Evolutionary conservation across 1,140 invertebrate genomes (phyloP).

Genomic region (Procambarus virginalis): DNA sequence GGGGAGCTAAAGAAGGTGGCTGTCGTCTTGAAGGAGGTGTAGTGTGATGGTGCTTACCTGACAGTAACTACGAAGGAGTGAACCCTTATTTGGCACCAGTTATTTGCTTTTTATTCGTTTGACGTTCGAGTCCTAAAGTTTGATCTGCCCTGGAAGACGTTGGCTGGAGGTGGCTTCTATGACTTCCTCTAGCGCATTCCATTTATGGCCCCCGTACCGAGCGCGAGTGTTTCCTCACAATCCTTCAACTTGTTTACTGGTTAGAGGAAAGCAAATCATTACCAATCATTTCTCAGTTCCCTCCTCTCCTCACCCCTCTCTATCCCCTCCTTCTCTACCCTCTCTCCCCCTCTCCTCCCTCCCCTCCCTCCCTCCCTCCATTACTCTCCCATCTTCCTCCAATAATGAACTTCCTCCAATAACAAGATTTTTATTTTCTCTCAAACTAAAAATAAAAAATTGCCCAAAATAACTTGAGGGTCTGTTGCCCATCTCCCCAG

Average conservation of each 20-base stretch:
- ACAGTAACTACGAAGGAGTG: not conserved
- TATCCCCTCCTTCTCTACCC: not conserved
- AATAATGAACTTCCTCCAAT: not conserved
- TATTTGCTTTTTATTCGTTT: not conserved
- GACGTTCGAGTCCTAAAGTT: not conserved
- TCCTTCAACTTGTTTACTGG: not conserved
- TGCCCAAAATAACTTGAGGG: no score
- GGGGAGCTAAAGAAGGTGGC: not conserved
- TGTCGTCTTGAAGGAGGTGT: not conserved
- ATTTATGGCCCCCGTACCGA: not conserved
- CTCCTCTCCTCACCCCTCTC: no score
- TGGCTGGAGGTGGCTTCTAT: not conserved
- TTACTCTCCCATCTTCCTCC: not conserved
- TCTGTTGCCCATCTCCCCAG: no score
- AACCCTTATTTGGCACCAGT: not conserved
- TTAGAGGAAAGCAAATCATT: not conserved
- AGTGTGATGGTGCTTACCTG: not conserved
- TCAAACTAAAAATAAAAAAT: no score
- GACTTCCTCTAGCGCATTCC: not conserved
- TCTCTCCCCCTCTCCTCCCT: not conserved
- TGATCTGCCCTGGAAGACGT: not conserved
- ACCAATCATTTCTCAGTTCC: not conserved
- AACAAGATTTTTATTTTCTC: not conserved
- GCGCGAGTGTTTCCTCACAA: not conserved
- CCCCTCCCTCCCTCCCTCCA: not conserved